A percentile compares a stretch with the other conserved stretches of the same genome.
These are phyloP conservation scores for Pristionchus entomophagus DNA, from an alignment of 2,888 invertebrate species.

Conservation along the genomic window DNA sequence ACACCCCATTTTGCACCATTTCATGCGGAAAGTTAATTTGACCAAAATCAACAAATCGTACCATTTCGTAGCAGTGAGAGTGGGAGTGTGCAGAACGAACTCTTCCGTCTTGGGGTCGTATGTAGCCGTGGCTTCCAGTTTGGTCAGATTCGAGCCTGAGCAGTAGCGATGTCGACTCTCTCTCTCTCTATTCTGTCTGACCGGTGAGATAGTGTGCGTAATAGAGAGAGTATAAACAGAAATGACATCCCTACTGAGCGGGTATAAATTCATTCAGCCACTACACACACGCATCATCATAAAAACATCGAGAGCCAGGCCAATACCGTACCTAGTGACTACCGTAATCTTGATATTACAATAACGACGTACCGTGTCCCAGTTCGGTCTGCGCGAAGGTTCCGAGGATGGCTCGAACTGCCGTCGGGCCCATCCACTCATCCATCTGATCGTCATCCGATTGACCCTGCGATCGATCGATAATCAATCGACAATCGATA, in stretches of 20 bases:
- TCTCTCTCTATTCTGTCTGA: too few relatives aligned
- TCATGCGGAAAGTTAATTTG: background rate
- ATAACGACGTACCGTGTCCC: conserved; percentile 84
- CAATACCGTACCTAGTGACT: background rate
- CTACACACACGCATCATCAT: too few relatives aligned
- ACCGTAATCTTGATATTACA: background rate
- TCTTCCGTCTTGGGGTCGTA: conserved; percentile 88
- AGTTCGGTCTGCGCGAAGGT: conserved; percentile 96
- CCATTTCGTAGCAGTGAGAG: conserved; percentile 92
- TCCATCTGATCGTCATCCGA: conserved; percentile 90
- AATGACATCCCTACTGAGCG: too few relatives aligned
- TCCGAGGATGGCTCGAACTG: conserved; percentile 89
- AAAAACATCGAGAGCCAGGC: too few relatives aligned
- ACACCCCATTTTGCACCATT: too few relatives aligned
- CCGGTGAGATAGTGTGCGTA: too few relatives aligned
- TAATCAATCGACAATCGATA: background rate
- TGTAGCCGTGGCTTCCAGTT: conserved; percentile 92
- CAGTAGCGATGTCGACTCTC: background rate
- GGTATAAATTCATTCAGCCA: too few relatives aligned
- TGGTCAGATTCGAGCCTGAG: conserved; percentile 86
- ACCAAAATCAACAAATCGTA: background rate
- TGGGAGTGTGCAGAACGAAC: conserved; percentile 90
- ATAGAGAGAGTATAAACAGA: too few relatives aligned
- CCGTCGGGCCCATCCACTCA: conserved; percentile 85
- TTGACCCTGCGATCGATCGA: conserved; percentile 78